These are phyloP conservation scores for Eupeodes corollae DNA, from an alignment of 1,140 invertebrate genomes.

Conservation along the genomic window DNA sequence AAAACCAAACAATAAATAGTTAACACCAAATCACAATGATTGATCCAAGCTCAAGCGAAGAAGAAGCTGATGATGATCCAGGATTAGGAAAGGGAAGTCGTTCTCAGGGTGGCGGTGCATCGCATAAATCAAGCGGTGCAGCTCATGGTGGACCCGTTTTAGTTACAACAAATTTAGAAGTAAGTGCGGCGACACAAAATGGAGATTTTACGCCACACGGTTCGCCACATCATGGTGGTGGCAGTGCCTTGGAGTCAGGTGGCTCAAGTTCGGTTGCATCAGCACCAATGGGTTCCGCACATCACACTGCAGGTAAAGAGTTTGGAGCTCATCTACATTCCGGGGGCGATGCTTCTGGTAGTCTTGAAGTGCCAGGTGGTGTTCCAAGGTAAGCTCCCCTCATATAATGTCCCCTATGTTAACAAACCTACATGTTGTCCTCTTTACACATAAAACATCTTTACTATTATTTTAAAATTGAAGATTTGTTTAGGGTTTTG, in stretches of 20 bases:
- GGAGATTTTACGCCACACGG: constrained; percentile 13
- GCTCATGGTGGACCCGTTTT: not conserved
- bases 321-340: constrained; percentile 12
- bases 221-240: not conserved
- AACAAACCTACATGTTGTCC: too few species aligned
- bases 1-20: not conserved
- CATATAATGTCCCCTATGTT: too few species aligned
- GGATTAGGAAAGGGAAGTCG: constrained; percentile 36
- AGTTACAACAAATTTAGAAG: not conserved
- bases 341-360: constrained; percentile 13
- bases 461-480: too few species aligned
- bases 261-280: not conserved
- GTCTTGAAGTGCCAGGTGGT: constrained; percentile 28
- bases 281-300: not conserved
- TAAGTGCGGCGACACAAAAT: constrained; percentile 9
- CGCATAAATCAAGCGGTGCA: constrained; percentile 8
- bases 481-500: too few species aligned
- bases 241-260: not conserved
- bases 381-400: constrained; percentile 35
- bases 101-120: not conserved
- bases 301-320: constrained; percentile 6
- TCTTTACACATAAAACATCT: too few species aligned
- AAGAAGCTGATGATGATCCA: constrained; percentile 75
- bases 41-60: constrained; percentile 79
- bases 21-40: constrained; percentile 44